A percentile compares a stretch with the other conserved stretches of the same genome.
Conservation (phyloP, 2,113 vertebrate species). For the Platichthys flesus region DNA sequence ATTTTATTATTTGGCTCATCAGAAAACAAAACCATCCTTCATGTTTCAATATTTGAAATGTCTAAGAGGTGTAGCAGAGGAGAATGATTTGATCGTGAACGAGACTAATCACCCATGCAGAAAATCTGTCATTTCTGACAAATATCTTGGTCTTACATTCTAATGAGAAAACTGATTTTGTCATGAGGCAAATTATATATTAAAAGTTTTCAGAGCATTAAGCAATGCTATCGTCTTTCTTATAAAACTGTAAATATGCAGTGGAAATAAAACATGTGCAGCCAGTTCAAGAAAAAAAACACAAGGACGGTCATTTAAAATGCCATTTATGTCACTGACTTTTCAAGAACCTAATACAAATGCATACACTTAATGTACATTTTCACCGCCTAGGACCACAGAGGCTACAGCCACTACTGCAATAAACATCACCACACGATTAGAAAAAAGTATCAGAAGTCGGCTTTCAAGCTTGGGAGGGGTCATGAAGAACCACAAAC, state of each 20-base stretch:
- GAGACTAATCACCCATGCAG: background rate
- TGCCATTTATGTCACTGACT: constrained; percentile 80
- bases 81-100: constrained; percentile 17
- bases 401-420: constrained; percentile 72
- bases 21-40: constrained; percentile 29
- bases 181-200: background rate
- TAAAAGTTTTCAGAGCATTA: background rate
- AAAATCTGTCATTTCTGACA: constrained; percentile 3
- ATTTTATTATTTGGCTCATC: constrained; percentile 24
- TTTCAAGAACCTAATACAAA: constrained; percentile 82
- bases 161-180: constrained; percentile 2
- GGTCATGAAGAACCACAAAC: constrained; percentile 45
- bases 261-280: background rate
- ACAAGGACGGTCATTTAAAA: constrained; percentile 62
- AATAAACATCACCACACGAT: constrained; percentile 80
- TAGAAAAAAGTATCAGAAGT: constrained; percentile 70
- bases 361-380: constrained; percentile 74
- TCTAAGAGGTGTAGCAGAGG: constrained; percentile 1
- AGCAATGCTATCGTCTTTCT: background rate
- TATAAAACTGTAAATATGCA: background rate
- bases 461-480: constrained; percentile 60
- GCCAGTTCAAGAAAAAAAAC: constrained; percentile 20
- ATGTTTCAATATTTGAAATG: constrained; percentile 21
- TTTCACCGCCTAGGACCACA: constrained; percentile 81
- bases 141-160: constrained; percentile 10